phyloP scores from a whole-genome alignment of 1,140 invertebrate species.

The Aphelinus certus region DNA sequence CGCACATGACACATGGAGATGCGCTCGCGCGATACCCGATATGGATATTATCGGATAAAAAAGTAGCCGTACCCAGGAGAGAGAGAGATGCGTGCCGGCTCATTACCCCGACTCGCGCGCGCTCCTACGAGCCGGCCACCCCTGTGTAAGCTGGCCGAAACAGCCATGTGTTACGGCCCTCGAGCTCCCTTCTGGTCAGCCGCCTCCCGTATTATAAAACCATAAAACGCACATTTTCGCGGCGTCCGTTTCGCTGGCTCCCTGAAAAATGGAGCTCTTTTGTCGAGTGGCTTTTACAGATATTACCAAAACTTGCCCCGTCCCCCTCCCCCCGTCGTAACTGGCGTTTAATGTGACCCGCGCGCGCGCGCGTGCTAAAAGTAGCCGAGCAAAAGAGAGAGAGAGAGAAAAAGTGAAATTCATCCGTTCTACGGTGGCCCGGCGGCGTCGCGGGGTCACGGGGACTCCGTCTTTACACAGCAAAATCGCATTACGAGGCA shows the following conservation, averaged over 20 bases:
- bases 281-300: conserved; percentile 40
- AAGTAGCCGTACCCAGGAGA: conserved; percentile 37
- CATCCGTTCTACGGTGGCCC: conserved; percentile 24
- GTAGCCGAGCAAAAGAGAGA: neutral
- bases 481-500: conserved; percentile 37
- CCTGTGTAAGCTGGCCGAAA: conserved; percentile 23
- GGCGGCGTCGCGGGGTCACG: neutral
- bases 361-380: too few species aligned
- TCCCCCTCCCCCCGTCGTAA: too few species aligned
- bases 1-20: conserved; percentile 49
- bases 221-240: conserved; percentile 52
- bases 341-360: too few species aligned
- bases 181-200: conserved; percentile 48
- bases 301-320: conserved; percentile 29
- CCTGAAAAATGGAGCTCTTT: conserved; percentile 39
- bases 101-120: conserved; percentile 52
- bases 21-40: conserved; percentile 42
- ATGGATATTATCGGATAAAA: conserved; percentile 55
- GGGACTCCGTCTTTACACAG: too few species aligned
- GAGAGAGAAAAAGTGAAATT: conserved; percentile 6
- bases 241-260: conserved; percentile 23
- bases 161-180: conserved; percentile 53
- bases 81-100: conserved; percentile 51
- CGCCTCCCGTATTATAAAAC: conserved; percentile 60
- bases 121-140: conserved; percentile 28